A percentile compares a stretch with the other conserved stretches of the same genome.
These are phyloP conservation scores for Capromys pilorides DNA, from an alignment of 2,797 vertebrate genomes.

Conservation along the genomic window DNA sequence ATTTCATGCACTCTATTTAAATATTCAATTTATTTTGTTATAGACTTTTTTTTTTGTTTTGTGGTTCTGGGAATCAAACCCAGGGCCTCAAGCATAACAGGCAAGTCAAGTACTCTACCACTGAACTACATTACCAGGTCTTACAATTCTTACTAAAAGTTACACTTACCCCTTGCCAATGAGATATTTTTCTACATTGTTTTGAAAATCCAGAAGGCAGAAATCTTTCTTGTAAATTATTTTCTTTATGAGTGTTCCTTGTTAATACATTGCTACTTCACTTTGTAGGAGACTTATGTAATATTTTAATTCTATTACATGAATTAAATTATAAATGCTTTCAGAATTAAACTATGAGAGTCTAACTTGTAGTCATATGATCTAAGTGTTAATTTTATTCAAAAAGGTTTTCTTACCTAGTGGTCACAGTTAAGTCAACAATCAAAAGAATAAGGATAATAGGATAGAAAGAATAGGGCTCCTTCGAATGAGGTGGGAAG, in stretches of 20 bases:
- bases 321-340: not conserved
- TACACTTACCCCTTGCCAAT: not conserved
- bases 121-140: not conserved
- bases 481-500: not conserved
- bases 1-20: not conserved
- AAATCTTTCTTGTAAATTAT: not conserved
- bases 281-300: not conserved
- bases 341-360: not conserved
- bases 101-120: not conserved
- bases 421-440: not conserved
- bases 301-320: not conserved
- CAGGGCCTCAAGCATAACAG: not conserved
- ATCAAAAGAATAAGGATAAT: not conserved
- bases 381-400: not conserved
- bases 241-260: not conserved
- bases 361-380: conserved; percentile 30
- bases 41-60: not conserved
- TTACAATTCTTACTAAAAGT: conserved; percentile 31
- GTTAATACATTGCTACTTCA: conserved; percentile 7
- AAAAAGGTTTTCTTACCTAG: not conserved
- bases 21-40: not conserved
- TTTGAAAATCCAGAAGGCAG: not conserved
- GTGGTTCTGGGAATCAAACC: not conserved
- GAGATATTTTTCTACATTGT: not conserved
- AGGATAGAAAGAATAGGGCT: not conserved